Conservation (phyloP, 2,113 vertebrate species). For the Corythaeola cristata region DNA sequence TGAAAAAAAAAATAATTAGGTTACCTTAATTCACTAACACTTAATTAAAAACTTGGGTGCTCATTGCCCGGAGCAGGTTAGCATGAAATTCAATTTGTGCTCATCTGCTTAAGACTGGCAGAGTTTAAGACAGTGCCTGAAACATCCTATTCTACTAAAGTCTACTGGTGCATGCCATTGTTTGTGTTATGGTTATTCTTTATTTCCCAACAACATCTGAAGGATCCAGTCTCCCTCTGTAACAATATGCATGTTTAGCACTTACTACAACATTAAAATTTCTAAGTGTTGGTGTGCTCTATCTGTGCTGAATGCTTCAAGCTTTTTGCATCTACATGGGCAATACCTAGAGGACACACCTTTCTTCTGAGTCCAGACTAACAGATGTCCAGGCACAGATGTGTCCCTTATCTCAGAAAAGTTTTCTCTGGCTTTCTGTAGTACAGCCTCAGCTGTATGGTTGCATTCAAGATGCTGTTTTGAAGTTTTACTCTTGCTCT, state of each 20-base stretch:
- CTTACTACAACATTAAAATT: background rate
- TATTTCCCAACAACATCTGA: background rate
- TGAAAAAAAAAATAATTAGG: background rate
- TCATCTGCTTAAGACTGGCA: background rate
- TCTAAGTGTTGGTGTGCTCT: background rate
- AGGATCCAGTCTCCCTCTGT: background rate
- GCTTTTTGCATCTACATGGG: background rate
- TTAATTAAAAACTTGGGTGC: conserved; percentile 39
- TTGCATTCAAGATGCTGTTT: accelerated
- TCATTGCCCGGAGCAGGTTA: conserved; percentile 21
- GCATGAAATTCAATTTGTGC: conserved; percentile 58
- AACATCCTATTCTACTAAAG: background rate
- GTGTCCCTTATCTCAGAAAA: background rate
- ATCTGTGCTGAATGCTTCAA: background rate
- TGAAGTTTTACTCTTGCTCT: background rate
- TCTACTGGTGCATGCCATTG: background rate
- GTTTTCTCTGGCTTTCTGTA: background rate
- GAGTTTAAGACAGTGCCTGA: background rate
- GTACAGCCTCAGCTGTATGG: accelerated
- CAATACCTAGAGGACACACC: background rate
- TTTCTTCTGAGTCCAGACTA: background rate
- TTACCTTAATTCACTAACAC: conserved; percentile 33
- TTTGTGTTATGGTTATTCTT: background rate
- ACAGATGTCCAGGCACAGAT: background rate
- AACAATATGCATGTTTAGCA: background rate